A percentile compares a stretch with the other conserved stretches of the same genome.
phyloP scores from a whole-genome alignment of 2,888 invertebrate species.

The Agrenia bidenticulata region DNA sequence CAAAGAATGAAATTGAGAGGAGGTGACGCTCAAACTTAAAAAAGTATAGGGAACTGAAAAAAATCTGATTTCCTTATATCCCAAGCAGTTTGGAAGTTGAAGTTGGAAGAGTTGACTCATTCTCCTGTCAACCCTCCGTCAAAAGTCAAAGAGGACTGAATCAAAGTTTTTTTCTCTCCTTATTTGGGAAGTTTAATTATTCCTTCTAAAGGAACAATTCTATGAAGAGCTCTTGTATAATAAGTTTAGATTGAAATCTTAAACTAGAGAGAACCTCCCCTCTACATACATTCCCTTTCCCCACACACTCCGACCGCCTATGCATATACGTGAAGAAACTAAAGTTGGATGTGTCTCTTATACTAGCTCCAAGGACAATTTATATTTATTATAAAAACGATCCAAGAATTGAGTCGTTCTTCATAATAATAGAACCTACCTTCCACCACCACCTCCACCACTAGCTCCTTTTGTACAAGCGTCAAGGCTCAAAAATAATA shows the following conservation, averaged over 20 bases:
- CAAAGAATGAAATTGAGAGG: conserved; percentile 22
- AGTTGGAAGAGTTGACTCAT: conserved; percentile 6
- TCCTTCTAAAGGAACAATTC: conserved; percentile 14
- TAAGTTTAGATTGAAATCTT: too few relatives aligned
- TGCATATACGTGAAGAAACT: not conserved
- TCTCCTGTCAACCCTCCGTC: conserved; percentile 17
- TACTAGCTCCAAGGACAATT: too few relatives aligned
- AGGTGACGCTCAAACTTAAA: conserved; percentile 10
- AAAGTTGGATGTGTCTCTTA: not conserved
- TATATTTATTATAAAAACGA: too few relatives aligned
- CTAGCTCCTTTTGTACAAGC: too few relatives aligned
- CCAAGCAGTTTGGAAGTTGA: not conserved
- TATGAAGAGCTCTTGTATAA: not conserved
- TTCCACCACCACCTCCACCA: too few relatives aligned
- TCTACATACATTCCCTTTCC: conserved; percentile 13
- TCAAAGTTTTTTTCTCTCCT: conserved; percentile 28
- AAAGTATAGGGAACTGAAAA: not conserved
- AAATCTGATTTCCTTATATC: conserved; percentile 10
- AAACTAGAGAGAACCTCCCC: conserved; percentile 6
- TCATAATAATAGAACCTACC: too few relatives aligned
- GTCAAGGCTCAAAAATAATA: too few relatives aligned
- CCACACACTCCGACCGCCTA: not conserved
- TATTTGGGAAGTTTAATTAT: conserved; percentile 31
- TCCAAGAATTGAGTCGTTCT: too few relatives aligned
- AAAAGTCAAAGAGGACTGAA: conserved; percentile 19